These are phyloP conservation scores for Strix occidentalis DNA, from an alignment of 2,797 vertebrate species.

Conservation along the genomic window DNA sequence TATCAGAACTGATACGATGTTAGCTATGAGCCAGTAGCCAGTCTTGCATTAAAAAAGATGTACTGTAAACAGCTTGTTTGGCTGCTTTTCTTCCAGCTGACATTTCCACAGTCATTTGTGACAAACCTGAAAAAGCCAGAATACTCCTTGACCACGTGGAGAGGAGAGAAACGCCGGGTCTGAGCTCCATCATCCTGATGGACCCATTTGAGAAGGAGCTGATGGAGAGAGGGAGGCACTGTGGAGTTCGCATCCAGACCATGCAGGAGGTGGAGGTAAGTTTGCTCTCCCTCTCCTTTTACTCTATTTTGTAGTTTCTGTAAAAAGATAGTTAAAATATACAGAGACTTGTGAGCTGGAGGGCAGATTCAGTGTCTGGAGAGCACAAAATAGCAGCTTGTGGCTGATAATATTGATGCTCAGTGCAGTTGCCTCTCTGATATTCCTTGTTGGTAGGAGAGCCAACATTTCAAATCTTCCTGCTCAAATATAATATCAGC, in stretches of 20 bases:
- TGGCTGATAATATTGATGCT: neutral
- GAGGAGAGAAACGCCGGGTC: constrained; percentile 82
- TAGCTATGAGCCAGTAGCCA: neutral
- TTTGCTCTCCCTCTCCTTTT: neutral
- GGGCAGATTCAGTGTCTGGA: neutral
- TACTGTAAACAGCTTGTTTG: neutral
- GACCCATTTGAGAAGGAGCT: constrained; percentile 84
- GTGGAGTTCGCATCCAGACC: constrained; percentile 86
- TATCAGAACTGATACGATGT: neutral
- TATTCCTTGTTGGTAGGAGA: neutral
- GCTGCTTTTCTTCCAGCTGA: constrained; percentile 82
- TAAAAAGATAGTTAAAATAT: neutral
- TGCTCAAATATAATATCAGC: neutral
- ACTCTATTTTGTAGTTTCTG: neutral
- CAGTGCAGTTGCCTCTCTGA: neutral
- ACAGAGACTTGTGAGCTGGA: rapidly evolving
- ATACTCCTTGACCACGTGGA: constrained; percentile 90
- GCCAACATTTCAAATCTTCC: neutral
- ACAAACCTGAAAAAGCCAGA: constrained; percentile 90
- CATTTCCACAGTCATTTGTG: constrained; percentile 93
- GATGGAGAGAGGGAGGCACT: constrained; percentile 79
- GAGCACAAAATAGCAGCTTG: neutral
- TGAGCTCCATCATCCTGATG: constrained; percentile 92
- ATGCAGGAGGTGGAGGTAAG: constrained; percentile 89
- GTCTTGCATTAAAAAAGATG: neutral